phyloP scores from a whole-genome alignment of 1,140 invertebrate genomes.

The Alviniconcha marisindica region DNA sequence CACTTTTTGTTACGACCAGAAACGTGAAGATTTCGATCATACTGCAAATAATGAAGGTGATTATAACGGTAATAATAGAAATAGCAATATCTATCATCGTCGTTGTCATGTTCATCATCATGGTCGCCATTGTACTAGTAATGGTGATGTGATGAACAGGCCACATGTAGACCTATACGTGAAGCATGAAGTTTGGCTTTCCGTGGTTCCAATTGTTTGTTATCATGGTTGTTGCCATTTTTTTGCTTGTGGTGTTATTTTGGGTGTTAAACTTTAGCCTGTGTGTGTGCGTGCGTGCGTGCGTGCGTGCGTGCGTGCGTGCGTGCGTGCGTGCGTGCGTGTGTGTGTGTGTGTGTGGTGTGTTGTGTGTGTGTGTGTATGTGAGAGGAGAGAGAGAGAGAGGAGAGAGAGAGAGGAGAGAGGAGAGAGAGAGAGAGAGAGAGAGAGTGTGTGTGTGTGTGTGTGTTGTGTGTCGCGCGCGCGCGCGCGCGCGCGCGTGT shows the following conservation, averaged over 20 bases:
- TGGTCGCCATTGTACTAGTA: not conserved
- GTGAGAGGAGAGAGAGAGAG: not conserved
- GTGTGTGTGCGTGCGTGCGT: slow-evolving; percentile 9
- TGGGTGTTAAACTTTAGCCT: no score
- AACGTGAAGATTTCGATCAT: no score
- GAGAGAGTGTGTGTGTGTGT: no score
- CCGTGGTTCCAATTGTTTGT: no score
- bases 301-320: slow-evolving; percentile 18
- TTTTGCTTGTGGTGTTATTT: no score
- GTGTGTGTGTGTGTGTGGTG: not conserved
- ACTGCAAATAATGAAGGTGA: no score
- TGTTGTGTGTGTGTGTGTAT: not conserved
- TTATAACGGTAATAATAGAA: no score
- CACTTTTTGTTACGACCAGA: not conserved
- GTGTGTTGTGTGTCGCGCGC: not conserved
- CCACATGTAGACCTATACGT: no score
- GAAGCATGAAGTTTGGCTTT: no score
- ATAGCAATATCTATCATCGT: not conserved
- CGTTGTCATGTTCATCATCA: not conserved
- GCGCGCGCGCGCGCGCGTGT: not conserved
- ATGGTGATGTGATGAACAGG: no score
- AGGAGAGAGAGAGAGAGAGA: not conserved
- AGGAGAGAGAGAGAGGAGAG: not conserved
- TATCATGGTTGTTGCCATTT: no score
- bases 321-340: slow-evolving; percentile 5